A percentile compares a stretch with the other conserved stretches of the same genome.
These are phyloP conservation scores for Brachyopa scutellaris DNA, from an alignment of 2,888 invertebrate genomes.

Conservation along the genomic window DNA sequence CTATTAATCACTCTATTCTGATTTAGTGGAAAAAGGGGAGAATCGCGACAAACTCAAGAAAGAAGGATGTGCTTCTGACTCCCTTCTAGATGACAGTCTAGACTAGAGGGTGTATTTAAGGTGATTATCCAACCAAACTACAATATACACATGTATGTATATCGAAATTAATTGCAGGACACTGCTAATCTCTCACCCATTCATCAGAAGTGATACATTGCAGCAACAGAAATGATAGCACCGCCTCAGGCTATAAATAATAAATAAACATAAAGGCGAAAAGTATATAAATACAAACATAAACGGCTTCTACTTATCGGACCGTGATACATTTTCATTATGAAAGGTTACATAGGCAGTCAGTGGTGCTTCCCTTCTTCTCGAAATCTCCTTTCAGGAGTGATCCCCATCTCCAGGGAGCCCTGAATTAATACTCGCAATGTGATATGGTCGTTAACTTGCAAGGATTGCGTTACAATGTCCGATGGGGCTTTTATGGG, in stretches of 20 bases:
- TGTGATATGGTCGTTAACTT: conserved; percentile 46
- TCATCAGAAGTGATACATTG: conserved; percentile 37
- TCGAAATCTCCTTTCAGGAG: background rate
- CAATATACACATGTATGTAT: background rate
- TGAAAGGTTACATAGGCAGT: conserved; percentile 8
- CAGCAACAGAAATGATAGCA: conserved; percentile 1
- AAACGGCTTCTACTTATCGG: conserved; percentile 46
- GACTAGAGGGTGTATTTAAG: conserved; percentile 15
- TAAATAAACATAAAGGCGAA: conserved; percentile 36
- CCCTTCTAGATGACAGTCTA: conserved; percentile 6
- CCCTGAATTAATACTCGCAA: conserved; percentile 21
- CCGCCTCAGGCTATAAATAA: conserved; percentile 30
- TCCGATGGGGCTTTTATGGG: conserved; percentile 29
- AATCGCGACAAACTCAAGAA: no score
- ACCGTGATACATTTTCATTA: conserved; percentile 45
- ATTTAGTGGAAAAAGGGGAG: background rate
- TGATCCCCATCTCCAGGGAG: background rate
- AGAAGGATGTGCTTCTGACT: background rate
- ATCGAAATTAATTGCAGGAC: conserved; percentile 46
- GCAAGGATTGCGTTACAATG: conserved; percentile 36
- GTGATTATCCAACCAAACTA: background rate
- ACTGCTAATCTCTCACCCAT: conserved; percentile 41
- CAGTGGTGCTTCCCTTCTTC: background rate
- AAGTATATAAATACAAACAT: conserved; percentile 15
- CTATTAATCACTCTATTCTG: conserved; percentile 31